Conservation (phyloP, 1,140 invertebrate genomes). For the Apis laboriosa region DNA sequence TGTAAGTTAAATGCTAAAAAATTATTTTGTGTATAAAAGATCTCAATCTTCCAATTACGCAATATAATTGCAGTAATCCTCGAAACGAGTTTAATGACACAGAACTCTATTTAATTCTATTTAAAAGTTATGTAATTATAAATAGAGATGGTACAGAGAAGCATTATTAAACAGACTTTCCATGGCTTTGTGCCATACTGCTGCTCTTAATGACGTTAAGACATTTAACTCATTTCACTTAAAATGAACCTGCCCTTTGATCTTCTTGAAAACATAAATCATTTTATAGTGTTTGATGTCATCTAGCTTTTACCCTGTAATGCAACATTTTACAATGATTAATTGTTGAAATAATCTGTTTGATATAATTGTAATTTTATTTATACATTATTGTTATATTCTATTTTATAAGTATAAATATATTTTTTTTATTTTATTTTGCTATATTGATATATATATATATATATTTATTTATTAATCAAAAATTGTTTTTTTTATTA, state of each 20-base stretch:
- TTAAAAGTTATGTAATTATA: conserved; percentile 29
- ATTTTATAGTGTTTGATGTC: background rate
- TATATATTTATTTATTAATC: too few relatives aligned
- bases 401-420: too few relatives aligned
- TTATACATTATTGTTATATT: background rate
- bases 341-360: background rate
- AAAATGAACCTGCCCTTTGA: background rate
- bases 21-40: background rate
- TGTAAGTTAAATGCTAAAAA: background rate
- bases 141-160: background rate
- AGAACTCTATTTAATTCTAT: background rate
- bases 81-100: background rate
- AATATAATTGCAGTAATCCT: conserved; percentile 17
- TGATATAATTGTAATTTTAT: background rate
- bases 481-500: too few relatives aligned
- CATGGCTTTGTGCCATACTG: background rate
- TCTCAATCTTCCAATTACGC: conserved; percentile 3
- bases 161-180: conserved; percentile 22
- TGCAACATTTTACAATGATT: background rate
- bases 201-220: conserved; percentile 3
- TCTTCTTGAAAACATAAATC: background rate
- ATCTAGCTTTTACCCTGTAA: background rate
- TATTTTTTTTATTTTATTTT: too few relatives aligned
- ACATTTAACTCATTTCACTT: background rate
- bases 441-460: too few relatives aligned